Conservation (phyloP, 2,888 invertebrate species). For the Bibio marci region DNA sequence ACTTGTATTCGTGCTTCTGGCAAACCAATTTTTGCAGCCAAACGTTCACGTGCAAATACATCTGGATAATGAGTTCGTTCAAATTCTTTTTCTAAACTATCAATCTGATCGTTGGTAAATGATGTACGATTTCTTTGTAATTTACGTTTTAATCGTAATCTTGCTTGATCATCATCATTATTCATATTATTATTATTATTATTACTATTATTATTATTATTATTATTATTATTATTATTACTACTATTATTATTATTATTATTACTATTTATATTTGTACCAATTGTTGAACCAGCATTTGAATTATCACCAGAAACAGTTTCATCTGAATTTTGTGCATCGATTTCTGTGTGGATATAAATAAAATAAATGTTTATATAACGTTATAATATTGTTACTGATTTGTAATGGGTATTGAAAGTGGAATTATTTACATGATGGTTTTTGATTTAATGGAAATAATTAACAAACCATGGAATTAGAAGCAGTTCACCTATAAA, state of each 20-base stretch:
- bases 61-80: slow-evolving; percentile 95
- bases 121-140: slow-evolving; percentile 94
- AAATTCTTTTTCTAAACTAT: slow-evolving; percentile 97
- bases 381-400: too few relatives aligned
- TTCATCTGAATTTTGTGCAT: slow-evolving; percentile 52
- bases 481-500: too few relatives aligned
- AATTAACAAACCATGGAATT: too few relatives aligned
- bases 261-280: too few relatives aligned
- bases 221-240: too few relatives aligned
- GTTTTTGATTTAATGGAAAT: too few relatives aligned
- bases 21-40: slow-evolving; percentile 94
- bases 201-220: too few relatives aligned
- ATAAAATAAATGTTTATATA: too few relatives aligned
- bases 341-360: slow-evolving; percentile 20
- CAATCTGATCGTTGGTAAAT: slow-evolving; percentile 97
- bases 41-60: slow-evolving; percentile 87
- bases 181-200: too few relatives aligned
- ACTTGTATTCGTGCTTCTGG: slow-evolving; percentile 99
- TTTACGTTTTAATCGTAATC: slow-evolving; percentile 86
- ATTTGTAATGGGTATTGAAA: too few relatives aligned
- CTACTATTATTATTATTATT: neutral
- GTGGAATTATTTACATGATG: too few relatives aligned
- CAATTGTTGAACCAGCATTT: slow-evolving; percentile 67
- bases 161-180: slow-evolving; percentile 47
- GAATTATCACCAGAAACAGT: slow-evolving; percentile 71